Evolutionary conservation across 2,113 vertebrate species (phyloP), one percentile per base, ranked within the genome.

Genomic region (Emydocephalus ijimae): DNA sequence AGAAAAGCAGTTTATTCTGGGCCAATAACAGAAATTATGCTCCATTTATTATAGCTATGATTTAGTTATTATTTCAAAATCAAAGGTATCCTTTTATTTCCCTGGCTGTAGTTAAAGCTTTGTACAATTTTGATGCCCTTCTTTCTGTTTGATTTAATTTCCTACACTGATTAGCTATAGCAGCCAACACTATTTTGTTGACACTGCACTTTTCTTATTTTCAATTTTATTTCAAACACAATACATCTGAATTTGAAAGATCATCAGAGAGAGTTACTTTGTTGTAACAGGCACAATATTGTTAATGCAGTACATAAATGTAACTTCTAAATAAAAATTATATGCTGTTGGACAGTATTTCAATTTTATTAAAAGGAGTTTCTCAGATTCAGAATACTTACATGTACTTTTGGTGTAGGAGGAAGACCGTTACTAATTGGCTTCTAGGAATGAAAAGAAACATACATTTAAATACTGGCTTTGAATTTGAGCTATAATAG

Each of bases 371-470:
- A 91, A 92, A 61, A 14, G 87, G 93, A 95, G 92, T 15, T 74
- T 48, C 93, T 57, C 34, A 20, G 91, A 54, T 74, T 93, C 57
- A 43, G 45, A 92, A 94, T 96, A 99, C 99, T 99, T 96, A 99
- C 99, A 61, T 99, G 99, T 26, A 99, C 99, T 98, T 99, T 99
- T 90, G 99, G 99, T 56, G 99, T 99, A 45, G 99, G 99, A 90
- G 99, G 99, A 92, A 99, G 98, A 92, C 99, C 99, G 2, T 99
- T 99, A 93, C 99, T 99, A 96, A 99, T 98, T 20, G 99, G 99
- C 97, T 98, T 99, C 99, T 99, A 94, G 94, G 96, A 97, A 96
- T 97, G 43, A 94, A 95, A 96, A 96, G 2, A 89, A 89, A 43
- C 7, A 61, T 69, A 88, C 0, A 48, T 26, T 91, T 85, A 39